Percentiles rank a stretch among this genome's conserved stretches.
These are phyloP conservation scores for Ernsta delagoae DNA, from an alignment of 2,888 invertebrate species.

Conservation along the genomic window DNA sequence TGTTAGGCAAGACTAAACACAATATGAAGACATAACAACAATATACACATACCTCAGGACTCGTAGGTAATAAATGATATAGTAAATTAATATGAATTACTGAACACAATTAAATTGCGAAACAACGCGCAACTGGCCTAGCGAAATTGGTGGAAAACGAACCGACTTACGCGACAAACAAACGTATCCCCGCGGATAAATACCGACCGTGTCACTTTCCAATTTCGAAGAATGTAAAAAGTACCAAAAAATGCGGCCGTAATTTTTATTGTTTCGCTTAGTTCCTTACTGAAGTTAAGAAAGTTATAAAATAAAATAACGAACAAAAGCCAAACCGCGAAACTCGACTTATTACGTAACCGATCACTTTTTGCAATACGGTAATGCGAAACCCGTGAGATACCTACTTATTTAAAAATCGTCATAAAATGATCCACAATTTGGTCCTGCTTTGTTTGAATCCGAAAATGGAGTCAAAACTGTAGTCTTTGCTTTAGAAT, in stretches of 20 bases:
- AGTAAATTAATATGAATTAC: conserved; percentile 19
- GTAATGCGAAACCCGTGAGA: too few relatives aligned
- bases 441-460: background rate
- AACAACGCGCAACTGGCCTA: conserved; percentile 45
- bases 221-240: conserved; percentile 59
- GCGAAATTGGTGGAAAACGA: conserved; percentile 31
- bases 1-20: too few relatives aligned
- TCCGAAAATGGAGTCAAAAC: background rate
- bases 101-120: conserved; percentile 54
- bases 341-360: conserved; percentile 17
- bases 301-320: conserved; percentile 34
- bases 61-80: background rate
- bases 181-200: conserved; percentile 36
- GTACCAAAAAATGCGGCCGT: conserved; percentile 22
- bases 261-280: conserved; percentile 31
- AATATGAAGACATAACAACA: conserved; percentile 2
- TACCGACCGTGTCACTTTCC: conserved; percentile 59
- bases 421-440: too few relatives aligned
- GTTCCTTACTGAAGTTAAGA: conserved; percentile 11
- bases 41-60: conserved; percentile 6
- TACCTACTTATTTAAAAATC: too few relatives aligned
- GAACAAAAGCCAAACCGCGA: conserved; percentile 25
- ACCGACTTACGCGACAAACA: background rate
- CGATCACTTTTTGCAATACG: background rate
- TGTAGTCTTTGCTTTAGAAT: background rate